phyloP scores from a whole-genome alignment of 2,113 vertebrate genomes.

The Dinomys branickii region DNA sequence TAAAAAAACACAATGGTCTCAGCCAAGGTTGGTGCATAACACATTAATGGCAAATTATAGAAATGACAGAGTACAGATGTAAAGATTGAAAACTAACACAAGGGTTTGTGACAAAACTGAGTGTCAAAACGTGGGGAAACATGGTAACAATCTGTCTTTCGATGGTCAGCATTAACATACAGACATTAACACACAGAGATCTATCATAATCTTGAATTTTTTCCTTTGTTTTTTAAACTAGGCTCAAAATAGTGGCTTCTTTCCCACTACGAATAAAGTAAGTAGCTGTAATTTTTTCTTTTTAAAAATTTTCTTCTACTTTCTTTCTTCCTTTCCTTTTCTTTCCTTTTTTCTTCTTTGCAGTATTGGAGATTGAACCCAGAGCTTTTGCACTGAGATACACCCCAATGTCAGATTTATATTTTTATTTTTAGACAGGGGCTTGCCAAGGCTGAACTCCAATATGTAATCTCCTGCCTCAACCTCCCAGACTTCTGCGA shows the following conservation, averaged over 20 bases:
- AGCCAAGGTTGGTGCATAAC: not conserved
- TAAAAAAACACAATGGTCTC: not conserved
- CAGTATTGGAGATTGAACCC: not conserved
- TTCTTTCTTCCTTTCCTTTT: not conserved
- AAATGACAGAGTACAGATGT: not conserved
- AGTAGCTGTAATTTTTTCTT: not conserved
- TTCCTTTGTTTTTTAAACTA: not conserved
- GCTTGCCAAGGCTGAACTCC: not conserved
- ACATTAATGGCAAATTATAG: not conserved
- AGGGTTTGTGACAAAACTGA: not conserved
- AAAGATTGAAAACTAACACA: not conserved
- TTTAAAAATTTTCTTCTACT: not conserved
- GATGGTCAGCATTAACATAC: not conserved
- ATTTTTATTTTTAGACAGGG: not conserved
- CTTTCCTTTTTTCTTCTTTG: not conserved
- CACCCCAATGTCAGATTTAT: not conserved
- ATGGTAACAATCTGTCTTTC: not conserved
- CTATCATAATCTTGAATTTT: not conserved
- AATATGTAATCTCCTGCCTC: not conserved
- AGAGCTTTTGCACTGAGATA: not conserved
- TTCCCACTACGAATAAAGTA: constrained; percentile 18
- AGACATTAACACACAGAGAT: not conserved
- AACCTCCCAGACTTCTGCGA: not conserved
- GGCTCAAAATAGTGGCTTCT: constrained; percentile 26
- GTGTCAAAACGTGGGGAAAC: not conserved